phyloP scores from a whole-genome alignment of 2,113 vertebrate genomes.

The Phoenicopterus ruber region DNA sequence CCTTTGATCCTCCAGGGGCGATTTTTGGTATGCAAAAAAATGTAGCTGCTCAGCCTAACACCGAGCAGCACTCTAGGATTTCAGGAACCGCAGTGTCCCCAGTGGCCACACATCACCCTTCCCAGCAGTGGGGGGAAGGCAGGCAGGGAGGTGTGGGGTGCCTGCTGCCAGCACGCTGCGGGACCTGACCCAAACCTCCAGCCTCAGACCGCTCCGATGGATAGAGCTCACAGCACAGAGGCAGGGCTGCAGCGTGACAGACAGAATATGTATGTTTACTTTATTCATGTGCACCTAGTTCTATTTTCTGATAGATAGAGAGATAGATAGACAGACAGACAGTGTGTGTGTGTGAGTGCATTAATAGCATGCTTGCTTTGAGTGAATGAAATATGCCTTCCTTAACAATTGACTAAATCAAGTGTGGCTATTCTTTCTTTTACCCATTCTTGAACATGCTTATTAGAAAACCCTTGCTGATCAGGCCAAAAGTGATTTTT shows the following conservation, averaged over 20 bases:
- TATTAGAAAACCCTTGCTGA: not conserved
- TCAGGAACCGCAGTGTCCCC: not conserved
- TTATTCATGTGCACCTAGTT: not conserved
- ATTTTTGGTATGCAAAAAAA: not conserved
- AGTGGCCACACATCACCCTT: not conserved
- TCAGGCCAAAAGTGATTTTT: not conserved
- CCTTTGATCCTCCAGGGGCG: not conserved
- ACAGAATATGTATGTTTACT: not conserved
- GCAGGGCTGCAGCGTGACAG: not conserved
- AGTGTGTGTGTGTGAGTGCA: not conserved
- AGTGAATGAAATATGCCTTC: not conserved
- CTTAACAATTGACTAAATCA: not conserved
- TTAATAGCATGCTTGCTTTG: not conserved
- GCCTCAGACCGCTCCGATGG: not conserved
- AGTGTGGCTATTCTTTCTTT: not conserved
- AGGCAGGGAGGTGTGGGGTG: not conserved
- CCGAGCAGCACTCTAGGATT: not conserved
- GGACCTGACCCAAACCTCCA: not conserved
- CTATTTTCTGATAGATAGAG: not conserved
- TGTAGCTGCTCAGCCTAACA: not conserved
- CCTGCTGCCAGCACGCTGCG: fast-evolving
- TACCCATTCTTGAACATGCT: not conserved
- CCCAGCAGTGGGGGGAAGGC: not conserved
- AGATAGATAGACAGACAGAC: not conserved
- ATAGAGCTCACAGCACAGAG: not conserved